phyloP scores from a whole-genome alignment of 2,797 vertebrate species.

The Hypotaenidia okinawae region DNA sequence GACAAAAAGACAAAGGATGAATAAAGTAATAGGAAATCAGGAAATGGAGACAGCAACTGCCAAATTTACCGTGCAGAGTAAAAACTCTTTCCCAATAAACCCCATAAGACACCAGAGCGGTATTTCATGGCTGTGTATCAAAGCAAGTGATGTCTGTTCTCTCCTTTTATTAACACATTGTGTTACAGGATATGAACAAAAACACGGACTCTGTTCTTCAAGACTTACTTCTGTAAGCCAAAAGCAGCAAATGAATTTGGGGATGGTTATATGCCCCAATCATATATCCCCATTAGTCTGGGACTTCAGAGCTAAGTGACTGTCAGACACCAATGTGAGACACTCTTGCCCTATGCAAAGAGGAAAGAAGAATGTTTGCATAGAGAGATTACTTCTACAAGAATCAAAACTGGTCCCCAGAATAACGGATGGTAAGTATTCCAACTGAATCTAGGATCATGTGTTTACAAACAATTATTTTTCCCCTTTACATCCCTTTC shows the following conservation, averaged over 20 bases:
- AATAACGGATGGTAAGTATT: neutral
- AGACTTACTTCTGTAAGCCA: neutral
- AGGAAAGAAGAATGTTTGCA: neutral
- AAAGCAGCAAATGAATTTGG: neutral
- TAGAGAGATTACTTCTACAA: neutral
- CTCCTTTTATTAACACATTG: neutral
- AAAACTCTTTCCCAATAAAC: neutral
- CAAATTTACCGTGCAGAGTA: neutral
- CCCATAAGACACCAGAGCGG: neutral
- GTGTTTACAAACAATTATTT: neutral
- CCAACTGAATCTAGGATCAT: neutral
- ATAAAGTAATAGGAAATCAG: neutral
- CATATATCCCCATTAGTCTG: fast-evolving
- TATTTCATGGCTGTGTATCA: neutral
- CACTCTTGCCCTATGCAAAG: neutral
- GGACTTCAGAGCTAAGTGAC: neutral
- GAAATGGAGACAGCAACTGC: neutral
- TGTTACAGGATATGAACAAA: neutral
- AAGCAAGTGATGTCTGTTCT: neutral
- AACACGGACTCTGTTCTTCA: neutral
- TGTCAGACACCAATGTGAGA: neutral
- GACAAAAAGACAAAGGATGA: neutral
- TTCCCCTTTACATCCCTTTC: neutral
- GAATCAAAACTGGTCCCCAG: neutral
- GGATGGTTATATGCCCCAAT: neutral